Evolutionary conservation across 2,113 vertebrate genomes (phyloP).

Genomic region (Colaptes auratus): DNA sequence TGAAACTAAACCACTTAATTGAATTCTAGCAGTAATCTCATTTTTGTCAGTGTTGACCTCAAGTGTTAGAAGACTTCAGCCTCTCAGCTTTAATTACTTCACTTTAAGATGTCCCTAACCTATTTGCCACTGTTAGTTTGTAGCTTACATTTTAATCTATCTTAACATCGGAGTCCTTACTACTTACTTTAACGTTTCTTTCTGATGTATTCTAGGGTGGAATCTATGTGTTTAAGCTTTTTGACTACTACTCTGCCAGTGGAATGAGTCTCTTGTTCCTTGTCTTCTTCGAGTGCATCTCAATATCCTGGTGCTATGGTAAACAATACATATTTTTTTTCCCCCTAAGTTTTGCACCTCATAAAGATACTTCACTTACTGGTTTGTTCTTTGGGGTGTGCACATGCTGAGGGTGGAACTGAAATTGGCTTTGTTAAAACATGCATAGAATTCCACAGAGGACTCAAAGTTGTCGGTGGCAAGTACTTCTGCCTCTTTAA

Average conservation of each 20-base stretch:
- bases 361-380: neutral
- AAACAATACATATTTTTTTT: conserved; percentile 13
- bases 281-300: conserved; percentile 97
- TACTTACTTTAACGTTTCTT: neutral
- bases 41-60: neutral
- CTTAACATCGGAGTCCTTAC: neutral
- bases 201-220: conserved; percentile 83
- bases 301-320: conserved; percentile 99
- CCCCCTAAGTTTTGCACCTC: neutral
- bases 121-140: neutral
- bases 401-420: neutral
- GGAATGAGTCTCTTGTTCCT: conserved; percentile 98
- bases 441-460: neutral
- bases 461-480: neutral
- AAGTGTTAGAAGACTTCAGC: no score
- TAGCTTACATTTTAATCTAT: neutral
- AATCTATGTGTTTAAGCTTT: conserved; percentile 97
- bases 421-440: neutral
- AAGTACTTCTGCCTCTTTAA: neutral
- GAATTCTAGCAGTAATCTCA: neutral
- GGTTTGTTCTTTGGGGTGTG: neutral
- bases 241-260: conserved; percentile 98
- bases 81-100: neutral
- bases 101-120: neutral
- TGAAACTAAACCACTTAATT: neutral